phyloP scores from a whole-genome alignment of 2,113 vertebrate genomes.

The Lutjanus erythropterus region DNA sequence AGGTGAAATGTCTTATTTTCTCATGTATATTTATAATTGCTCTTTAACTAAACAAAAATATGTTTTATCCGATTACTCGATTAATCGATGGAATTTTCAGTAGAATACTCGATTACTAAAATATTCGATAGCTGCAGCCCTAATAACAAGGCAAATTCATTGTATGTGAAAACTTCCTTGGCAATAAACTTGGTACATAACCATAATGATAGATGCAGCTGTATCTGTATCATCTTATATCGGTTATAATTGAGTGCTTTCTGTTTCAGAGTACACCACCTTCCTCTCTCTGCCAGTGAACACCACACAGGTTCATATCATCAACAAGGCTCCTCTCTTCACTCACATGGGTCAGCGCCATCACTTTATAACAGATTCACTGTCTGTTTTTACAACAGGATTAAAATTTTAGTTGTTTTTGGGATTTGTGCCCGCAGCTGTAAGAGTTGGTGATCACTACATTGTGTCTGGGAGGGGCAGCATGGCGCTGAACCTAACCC shows the following conservation, averaged over 20 bases:
- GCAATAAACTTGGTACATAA: too few relatives aligned
- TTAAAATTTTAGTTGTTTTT: not conserved
- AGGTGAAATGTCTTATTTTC: too few relatives aligned
- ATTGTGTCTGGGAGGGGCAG: conserved; percentile 87
- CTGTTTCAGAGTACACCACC: conserved; percentile 89
- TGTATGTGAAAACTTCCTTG: too few relatives aligned
- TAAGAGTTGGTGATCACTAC: conserved; percentile 85
- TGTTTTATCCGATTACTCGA: too few relatives aligned
- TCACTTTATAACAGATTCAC: conserved; percentile 2
- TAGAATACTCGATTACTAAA: too few relatives aligned
- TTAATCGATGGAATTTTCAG: too few relatives aligned
- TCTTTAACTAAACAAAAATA: too few relatives aligned
- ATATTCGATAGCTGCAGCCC: too few relatives aligned
- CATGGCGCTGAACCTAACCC: conserved; percentile 85
- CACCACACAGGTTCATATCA: conserved; percentile 83
- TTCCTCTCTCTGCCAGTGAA: conserved; percentile 90
- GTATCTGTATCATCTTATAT: too few relatives aligned
- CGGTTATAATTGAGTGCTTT: not conserved
- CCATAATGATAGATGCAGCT: too few relatives aligned
- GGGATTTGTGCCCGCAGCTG: conserved; percentile 79
- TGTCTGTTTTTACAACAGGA: not conserved
- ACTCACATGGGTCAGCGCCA: conserved; percentile 92
- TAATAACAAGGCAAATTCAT: too few relatives aligned
- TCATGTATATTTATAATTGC: too few relatives aligned
- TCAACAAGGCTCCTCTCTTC: conserved; percentile 91